Base-by-base conservation (phyloP, 30 jellyfish, hydroid and myxozoan species). In the Pelagia noctiluca region DNA sequence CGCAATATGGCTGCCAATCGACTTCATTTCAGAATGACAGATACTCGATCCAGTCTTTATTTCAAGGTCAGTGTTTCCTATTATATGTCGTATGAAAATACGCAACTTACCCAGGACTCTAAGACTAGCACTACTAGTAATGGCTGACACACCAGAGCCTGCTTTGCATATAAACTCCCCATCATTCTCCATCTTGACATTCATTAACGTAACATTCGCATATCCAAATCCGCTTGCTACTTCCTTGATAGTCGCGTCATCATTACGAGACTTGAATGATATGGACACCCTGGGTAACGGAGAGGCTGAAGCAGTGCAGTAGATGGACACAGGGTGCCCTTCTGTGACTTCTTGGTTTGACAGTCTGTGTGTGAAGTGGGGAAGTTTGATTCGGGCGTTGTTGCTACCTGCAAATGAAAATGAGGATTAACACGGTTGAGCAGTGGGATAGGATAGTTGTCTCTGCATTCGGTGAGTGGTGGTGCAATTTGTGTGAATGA, bases 91-190 rank as follows among this genome's bases (percentile, higher is more conserved):
- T 7, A 57, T 10, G 72, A 10, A 57, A 22, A 26, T 12, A 29
- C 35, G 75, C 36, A 33, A 79, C 90, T 80, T 38, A 80, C 91
- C 65, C 24, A 67, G 21, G 3, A 80, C 91, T 13, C 33, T 50
- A 11, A 80, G 71, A 77, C 77, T 31, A 1, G 31, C 21, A 8
- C n/a, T 31, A 31, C 63, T 76, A 0, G 35, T 28, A 31, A 65
- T 28, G 1, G 23, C 38, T 1, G 28, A 2, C 8, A 48, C 77
- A 11, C 68, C 67, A 1, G 91, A 80, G 61, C 22, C 36, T 3
- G 64, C 68, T 46, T 2, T 21, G 84, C 91, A 80, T 3, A 46
- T 60, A 48, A 65, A 80, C 38, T 33, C 67, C 23, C 91, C 91
- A 26, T 83, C 52, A 33, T 80, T 35, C 48, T 47, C 32, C 13